These are phyloP conservation scores for Melanotaenia maccullochi DNA, from an alignment of 2,797 vertebrate genomes.

Conservation along the genomic window DNA sequence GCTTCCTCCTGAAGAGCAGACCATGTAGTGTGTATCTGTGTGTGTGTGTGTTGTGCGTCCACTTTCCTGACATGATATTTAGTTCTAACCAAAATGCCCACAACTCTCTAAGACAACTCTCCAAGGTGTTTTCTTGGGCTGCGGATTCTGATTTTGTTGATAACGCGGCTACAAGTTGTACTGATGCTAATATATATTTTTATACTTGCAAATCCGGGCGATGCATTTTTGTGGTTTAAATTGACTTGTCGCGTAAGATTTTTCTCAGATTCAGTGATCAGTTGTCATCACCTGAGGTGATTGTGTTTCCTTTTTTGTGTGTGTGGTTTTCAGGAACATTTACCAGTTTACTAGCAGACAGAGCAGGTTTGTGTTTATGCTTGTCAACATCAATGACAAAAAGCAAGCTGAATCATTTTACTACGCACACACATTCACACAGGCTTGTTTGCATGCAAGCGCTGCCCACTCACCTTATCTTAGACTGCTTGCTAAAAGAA, in stretches of 20 bases:
- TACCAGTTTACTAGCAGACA: conserved; percentile 46
- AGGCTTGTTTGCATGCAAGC: conserved; percentile 39
- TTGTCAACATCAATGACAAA: conserved; percentile 71
- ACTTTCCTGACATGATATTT: conserved; percentile 68
- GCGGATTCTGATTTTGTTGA: conserved; percentile 47
- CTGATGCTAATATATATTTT: conserved; percentile 12
- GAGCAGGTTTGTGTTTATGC: conserved; percentile 54
- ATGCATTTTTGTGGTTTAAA: conserved; percentile 13
- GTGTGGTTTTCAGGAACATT: conserved; percentile 48
- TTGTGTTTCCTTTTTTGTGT: conserved; percentile 13
- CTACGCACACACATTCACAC: conserved; percentile 26
- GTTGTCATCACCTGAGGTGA: conserved; percentile 20
- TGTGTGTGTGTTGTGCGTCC: conserved; percentile 36
- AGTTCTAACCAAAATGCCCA: conserved; percentile 58
- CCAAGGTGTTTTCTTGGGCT: conserved; percentile 58
- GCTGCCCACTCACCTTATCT: conserved; percentile 66
- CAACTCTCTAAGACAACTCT: conserved; percentile 60
- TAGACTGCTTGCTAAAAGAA: conserved; percentile 54
- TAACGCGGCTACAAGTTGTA: conserved; percentile 26
- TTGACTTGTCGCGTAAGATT: not conserved
- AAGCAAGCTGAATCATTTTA: conserved; percentile 62
- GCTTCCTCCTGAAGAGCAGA: conserved; percentile 72
- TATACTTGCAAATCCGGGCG: not conserved
- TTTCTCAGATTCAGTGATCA: conserved; percentile 7
- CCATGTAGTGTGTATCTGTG: conserved; percentile 37